Percentiles rank a stretch among this genome's conserved stretches.
Conservation (phyloP, 2,888 invertebrate genomes). For the Andrena trimmerana region DNA sequence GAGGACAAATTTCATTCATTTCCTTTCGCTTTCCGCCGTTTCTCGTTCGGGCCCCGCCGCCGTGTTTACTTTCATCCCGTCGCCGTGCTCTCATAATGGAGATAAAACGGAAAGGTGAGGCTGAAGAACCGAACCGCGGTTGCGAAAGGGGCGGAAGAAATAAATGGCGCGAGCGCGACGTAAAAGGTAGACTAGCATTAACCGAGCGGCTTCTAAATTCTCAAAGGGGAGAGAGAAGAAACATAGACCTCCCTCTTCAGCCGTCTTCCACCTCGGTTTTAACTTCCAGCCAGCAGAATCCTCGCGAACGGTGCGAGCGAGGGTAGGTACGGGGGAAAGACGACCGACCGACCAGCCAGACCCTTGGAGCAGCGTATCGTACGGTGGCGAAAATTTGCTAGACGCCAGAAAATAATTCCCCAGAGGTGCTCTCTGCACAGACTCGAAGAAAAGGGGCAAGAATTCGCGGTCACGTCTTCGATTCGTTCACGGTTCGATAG, state of each 20-base stretch:
- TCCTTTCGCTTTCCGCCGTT: slow-evolving; percentile 13
- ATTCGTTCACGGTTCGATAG: slow-evolving; percentile 45
- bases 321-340: neutral
- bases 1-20: slow-evolving; percentile 20
- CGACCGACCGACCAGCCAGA: neutral
- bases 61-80: slow-evolving; percentile 36
- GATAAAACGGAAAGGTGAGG: slow-evolving; percentile 44
- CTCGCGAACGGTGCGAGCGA: no score
- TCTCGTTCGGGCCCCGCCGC: slow-evolving; percentile 20
- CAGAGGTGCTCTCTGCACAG: neutral
- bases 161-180: neutral
- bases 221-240: neutral
- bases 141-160: slow-evolving; percentile 14
- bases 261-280: neutral
- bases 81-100: neutral
- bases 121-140: slow-evolving; percentile 10
- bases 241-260: neutral
- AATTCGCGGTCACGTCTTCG: slow-evolving; percentile 45
- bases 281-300: neutral
- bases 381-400: neutral
- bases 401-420: neutral
- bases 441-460: neutral
- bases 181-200: neutral
- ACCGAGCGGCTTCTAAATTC: slow-evolving; percentile 18
- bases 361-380: neutral